Evolutionary conservation across 2,888 invertebrate genomes (phyloP), one percentile per base, ranked within the genome.

Genomic region (Acrobasis consociella): DNA sequence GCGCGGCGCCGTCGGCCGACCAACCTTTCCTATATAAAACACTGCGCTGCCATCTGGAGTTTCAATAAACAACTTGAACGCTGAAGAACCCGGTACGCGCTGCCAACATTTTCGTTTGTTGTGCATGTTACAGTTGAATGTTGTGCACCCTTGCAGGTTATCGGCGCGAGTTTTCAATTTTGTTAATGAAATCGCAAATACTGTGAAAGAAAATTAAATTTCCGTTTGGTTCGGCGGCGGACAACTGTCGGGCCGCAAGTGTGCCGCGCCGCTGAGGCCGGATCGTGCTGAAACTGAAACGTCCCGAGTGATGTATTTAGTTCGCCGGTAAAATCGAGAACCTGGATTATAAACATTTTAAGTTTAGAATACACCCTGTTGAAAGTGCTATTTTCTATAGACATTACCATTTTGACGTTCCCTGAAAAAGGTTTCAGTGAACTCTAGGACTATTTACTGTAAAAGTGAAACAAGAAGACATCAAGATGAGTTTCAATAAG

Each of bases 41-140:
- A 88, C 86, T 81, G 84, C 87, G 85, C 90, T 86, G 92, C 91
- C 92, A 90, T 92, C 92, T 92, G 87, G 89, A 87, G 91, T 90
- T 91, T 89, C 87, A 91, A 91, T 91, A 87, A 87, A 87, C 87
- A 92, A 92, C 91, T 89, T 85, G 89, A 85, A 80, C 83, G 85
- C 86, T 84, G 85, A 86, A 82, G 78, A 83, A 86, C 80, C 82
- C 84, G 81, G 85, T 85, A 78, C 89, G 87, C 83, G 89, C 81
- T 87, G 79, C 84, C 83, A 90, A 89, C 86, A 85, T 85, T 82
- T 79, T 73, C 78, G 74, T 74, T 76, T 75, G 77, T 80, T 76
- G 78, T 78, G 73, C 76, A 73, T 68, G 77, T 75, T 77, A 79
- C 78, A 83, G 72, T 78, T 85, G 81, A 81, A 86, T 86, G 84